phyloP scores from a whole-genome alignment of 2,113 vertebrate species.

The Ammospiza nelsoni region DNA sequence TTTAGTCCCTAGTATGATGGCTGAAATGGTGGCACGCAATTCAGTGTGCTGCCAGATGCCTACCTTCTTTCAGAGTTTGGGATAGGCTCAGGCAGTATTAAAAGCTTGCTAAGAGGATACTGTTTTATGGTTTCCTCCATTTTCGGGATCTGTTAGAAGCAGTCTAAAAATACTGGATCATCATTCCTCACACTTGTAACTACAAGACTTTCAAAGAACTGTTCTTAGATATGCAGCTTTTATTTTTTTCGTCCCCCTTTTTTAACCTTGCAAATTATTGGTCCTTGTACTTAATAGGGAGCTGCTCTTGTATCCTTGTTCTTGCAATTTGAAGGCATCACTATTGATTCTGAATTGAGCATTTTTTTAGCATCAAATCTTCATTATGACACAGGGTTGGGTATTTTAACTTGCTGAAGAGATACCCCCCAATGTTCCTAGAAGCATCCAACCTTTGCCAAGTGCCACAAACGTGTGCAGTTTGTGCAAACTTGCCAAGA shows the following conservation, averaged over 20 bases:
- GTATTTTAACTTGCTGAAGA: not conserved
- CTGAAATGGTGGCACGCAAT: not conserved
- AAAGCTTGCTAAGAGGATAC: not conserved
- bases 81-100: constrained; percentile 15
- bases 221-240: not conserved
- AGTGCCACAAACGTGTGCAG: not conserved
- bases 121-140: constrained; percentile 7
- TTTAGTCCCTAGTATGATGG: not conserved
- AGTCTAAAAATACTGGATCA: constrained; percentile 1
- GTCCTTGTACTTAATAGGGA: not conserved
- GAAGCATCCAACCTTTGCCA: not conserved
- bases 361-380: not conserved
- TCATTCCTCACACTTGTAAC: not conserved
- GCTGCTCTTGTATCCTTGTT: not conserved
- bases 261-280: not conserved
- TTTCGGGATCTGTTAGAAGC: not conserved
- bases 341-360: not conserved
- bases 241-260: accelerated
- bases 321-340: not conserved
- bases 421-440: not conserved
- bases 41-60: not conserved
- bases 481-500: not conserved
- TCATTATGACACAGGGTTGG: not conserved
- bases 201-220: not conserved
- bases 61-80: constrained; percentile 39